These are phyloP conservation scores for Eublepharis macularius DNA, from an alignment of 2,113 vertebrate genomes.

Conservation along the genomic window DNA sequence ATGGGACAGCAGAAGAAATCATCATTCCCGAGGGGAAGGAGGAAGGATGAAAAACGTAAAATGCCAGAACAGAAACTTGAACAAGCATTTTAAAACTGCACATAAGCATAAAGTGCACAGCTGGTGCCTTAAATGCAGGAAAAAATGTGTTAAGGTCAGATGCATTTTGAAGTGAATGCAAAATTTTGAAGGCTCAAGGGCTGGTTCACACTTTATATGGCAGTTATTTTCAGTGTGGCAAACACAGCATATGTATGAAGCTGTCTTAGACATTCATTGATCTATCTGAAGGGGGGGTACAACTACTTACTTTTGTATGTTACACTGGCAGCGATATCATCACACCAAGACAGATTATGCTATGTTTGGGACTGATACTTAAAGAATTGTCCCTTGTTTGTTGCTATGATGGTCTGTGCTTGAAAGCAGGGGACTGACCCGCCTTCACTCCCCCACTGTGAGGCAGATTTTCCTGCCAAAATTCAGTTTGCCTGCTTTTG, in stretches of 20 bases:
- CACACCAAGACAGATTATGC: too few species aligned
- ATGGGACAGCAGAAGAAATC: neutral
- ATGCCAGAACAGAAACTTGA: neutral
- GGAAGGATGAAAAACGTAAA: neutral
- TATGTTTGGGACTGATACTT: too few species aligned
- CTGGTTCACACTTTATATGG: neutral
- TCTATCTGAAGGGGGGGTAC: too few species aligned
- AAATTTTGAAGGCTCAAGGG: neutral
- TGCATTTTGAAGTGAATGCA: neutral
- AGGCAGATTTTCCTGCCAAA: too few species aligned
- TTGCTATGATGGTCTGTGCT: too few species aligned
- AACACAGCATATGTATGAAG: neutral
- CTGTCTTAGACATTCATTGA: neutral
- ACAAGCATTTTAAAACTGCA: neutral
- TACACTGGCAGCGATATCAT: too few species aligned
- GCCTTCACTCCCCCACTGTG: too few species aligned
- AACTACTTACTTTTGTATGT: too few species aligned
- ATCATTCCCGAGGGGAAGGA: neutral
- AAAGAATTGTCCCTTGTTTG: too few species aligned
- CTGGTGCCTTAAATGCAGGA: neutral
- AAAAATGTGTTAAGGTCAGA: neutral
- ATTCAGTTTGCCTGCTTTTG: too few species aligned
- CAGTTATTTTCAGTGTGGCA: neutral
- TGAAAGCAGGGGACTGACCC: too few species aligned
- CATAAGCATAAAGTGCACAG: slow-evolving; percentile 20